phyloP scores from a whole-genome alignment of 1,140 invertebrate genomes.

The Hyles vespertilio region DNA sequence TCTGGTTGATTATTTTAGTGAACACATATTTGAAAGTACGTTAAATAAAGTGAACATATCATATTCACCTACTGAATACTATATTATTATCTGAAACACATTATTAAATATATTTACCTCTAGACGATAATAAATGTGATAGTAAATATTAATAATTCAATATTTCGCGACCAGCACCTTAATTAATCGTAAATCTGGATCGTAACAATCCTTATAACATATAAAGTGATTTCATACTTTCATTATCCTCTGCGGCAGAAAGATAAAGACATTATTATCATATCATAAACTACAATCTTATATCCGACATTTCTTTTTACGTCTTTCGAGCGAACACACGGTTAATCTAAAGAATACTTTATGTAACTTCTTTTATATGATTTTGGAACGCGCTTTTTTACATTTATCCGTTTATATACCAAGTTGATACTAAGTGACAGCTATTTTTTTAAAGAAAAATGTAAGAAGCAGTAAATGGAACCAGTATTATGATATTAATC shows the following conservation, averaged over 20 bases:
- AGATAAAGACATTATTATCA: background rate
- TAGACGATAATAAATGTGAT: too few relatives aligned
- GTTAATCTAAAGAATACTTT: too few relatives aligned
- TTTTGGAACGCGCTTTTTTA: background rate
- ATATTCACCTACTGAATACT: too few relatives aligned
- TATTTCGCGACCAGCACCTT: constrained; percentile 1
- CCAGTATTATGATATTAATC: too few relatives aligned
- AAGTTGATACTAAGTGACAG: background rate
- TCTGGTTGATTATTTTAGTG: too few relatives aligned
- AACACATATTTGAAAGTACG: too few relatives aligned
- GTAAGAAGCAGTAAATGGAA: too few relatives aligned
- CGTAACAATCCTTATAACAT: constrained; percentile 28
- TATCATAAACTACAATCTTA: constrained; percentile 8
- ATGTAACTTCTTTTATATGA: background rate
- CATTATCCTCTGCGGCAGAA: constrained; percentile 14
- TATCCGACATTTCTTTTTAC: constrained; percentile 1
- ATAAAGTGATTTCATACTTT: constrained; percentile 23
- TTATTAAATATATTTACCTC: too few relatives aligned
- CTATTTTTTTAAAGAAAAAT: too few relatives aligned
- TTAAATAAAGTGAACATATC: too few relatives aligned
- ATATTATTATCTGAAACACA: too few relatives aligned
- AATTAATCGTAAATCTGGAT: constrained; percentile 34
- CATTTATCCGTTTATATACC: background rate
- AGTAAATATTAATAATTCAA: too few relatives aligned
- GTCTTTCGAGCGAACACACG: background rate